phyloP scores from a whole-genome alignment of 2,888 invertebrate genomes.

The Drepana falcataria region DNA sequence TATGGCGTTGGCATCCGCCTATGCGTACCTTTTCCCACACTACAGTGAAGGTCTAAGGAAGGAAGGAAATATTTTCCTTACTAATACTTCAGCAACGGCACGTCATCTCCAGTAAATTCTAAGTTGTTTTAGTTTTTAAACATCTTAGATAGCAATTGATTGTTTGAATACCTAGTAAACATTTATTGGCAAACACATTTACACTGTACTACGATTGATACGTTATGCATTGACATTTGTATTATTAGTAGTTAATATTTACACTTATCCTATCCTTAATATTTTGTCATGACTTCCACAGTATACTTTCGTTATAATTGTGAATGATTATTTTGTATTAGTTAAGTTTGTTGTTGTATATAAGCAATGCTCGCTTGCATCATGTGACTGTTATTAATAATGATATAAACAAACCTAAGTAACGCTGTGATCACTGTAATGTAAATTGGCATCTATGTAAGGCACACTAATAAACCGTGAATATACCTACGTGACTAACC shows the following conservation, averaged over 20 bases:
- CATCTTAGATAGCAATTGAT: constrained; percentile 43
- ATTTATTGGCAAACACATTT: constrained; percentile 76
- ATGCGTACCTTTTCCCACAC: too few species aligned
- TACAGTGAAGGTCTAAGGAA: too few species aligned
- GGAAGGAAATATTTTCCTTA: constrained; percentile 5
- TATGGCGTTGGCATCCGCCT: too few species aligned
- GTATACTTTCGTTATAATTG: constrained; percentile 40
- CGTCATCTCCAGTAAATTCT: background rate
- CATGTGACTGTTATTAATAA: constrained; percentile 75
- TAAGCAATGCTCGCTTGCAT: constrained; percentile 75
- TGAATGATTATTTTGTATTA: constrained; percentile 32
- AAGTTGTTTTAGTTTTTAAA: constrained; percentile 10
- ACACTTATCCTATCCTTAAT: constrained; percentile 25
- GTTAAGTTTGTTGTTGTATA: constrained; percentile 60
- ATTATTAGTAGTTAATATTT: constrained; percentile 15
- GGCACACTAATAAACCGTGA: constrained; percentile 63
- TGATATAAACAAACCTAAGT: constrained; percentile 35
- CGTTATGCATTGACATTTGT: constrained; percentile 28
- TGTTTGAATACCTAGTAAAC: constrained; percentile 29
- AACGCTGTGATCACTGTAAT: constrained; percentile 55
- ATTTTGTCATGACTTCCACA: constrained; percentile 30
- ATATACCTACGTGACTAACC: constrained; percentile 73
- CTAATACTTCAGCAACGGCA: constrained; percentile 18
- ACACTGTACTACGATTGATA: constrained; percentile 32
- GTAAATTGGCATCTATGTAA: constrained; percentile 61